Evolutionary conservation across 2,797 vertebrate genomes (phyloP), one percentile per base, ranked within the genome.

Genomic region (Premnoplex brunnescens): DNA sequence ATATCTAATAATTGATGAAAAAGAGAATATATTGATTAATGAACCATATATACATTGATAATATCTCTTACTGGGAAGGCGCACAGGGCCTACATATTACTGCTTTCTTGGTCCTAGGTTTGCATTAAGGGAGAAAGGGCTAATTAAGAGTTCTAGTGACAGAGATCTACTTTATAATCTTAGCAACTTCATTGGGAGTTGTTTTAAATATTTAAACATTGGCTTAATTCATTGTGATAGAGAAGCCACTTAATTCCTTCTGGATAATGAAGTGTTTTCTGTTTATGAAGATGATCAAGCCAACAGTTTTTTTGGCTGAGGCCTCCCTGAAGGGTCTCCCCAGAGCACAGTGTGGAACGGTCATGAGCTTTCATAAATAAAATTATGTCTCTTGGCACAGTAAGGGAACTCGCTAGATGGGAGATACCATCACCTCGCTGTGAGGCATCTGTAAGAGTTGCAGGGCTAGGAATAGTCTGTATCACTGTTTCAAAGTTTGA

Each of bases 281-380:
- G 10, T 78, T 85, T 62, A 41, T 79, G 37, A 72, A 44, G 51
- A 36, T 54, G 27, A 34, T 85, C 9, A 37, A 60, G 9, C 43
- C 37, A 79, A 32, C 4, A 15, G n/a, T 7, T 76, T 89, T 82
- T 55, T 34, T 76, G 46, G 2, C 34, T 56, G 28, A 28, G 75
- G 9, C 21, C 1, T 2, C 4, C 16, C 15, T 2, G 4, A 39
- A 44, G 24, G 4, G 2, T 64, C 5, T 64, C 23, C 32, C 15
- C n/a, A 54, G 19, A 34, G 6, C 18, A 12, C 44, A 14, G 4
- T 37, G 37, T 44, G 15, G 16, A 58, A 77, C 14, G 14, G 32
- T 27, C 62, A 43, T 20, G 49, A 67, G 41, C n/a, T 86, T 15
- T 81, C 36, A 7, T 46, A 22, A 9, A 12, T 30, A 39, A 48